phyloP scores from a whole-genome alignment of 1,140 invertebrate species.

The Rhyacophila brunnea region DNA sequence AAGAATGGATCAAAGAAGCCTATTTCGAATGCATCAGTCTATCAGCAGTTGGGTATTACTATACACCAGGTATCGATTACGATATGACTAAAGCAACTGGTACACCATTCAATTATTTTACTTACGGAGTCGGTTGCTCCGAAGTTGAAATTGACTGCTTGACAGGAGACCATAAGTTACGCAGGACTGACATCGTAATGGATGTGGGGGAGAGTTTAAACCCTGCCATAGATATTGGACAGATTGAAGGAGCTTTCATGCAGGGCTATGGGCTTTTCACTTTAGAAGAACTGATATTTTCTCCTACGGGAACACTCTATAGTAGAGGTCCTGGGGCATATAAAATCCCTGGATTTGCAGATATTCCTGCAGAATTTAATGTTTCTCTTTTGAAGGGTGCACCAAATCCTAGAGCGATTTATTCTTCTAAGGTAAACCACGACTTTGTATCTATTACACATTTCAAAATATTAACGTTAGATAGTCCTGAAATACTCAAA shows the following conservation, averaged over 20 bases:
- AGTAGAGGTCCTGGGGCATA: conserved; percentile 90
- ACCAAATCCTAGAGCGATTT: conserved; percentile 86
- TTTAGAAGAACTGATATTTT: conserved; percentile 85
- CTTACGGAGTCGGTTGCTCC: conserved; percentile 74
- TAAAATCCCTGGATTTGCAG: conserved; percentile 87
- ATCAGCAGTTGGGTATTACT: conserved; percentile 84
- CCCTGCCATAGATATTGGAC: conserved; percentile 94
- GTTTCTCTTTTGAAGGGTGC: conserved; percentile 86
- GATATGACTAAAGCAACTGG: conserved; percentile 71
- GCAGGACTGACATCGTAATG: conserved; percentile 93
- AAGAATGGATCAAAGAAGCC: conserved; percentile 80
- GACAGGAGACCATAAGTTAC: conserved; percentile 83
- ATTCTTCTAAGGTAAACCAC: conserved; percentile 85
- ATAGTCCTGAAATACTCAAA: too few species aligned
- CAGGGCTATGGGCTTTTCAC: conserved; percentile 93
- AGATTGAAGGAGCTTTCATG: conserved; percentile 91
- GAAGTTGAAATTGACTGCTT: conserved; percentile 88
- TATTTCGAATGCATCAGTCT: conserved; percentile 80
- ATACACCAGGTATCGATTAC: conserved; percentile 75
- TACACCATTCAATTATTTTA: conserved; percentile 76
- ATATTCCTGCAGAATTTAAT: conserved; percentile 90
- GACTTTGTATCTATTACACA: too few species aligned
- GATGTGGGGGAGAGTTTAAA: conserved; percentile 89
- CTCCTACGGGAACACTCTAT: conserved; percentile 76
- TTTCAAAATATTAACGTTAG: too few species aligned